These are phyloP conservation scores for Paedocypris micromegethes DNA, from an alignment of 2,797 vertebrate species.

Conservation along the genomic window DNA sequence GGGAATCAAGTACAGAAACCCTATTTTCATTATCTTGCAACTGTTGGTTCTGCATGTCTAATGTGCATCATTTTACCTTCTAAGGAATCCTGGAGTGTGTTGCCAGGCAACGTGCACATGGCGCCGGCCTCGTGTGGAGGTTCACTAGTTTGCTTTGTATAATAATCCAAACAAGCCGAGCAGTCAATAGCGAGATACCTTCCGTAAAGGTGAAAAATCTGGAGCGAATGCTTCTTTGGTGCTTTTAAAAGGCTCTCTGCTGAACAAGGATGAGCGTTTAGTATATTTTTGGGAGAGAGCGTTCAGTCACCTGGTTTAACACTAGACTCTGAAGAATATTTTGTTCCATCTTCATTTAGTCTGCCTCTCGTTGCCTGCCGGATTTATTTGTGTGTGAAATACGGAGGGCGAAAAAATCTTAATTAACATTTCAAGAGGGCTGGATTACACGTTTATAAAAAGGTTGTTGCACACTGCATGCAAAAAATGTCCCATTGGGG, in stretches of 20 bases:
- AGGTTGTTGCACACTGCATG: too few species aligned
- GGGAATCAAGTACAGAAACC: conserved; percentile 55
- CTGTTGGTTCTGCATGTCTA: conserved; percentile 60
- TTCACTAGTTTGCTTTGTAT: conserved; percentile 50
- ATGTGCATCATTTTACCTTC: conserved; percentile 59
- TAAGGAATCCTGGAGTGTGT: conserved; percentile 60
- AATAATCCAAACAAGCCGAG: conserved; percentile 29
- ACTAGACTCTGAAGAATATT: not conserved
- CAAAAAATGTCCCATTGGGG: too few species aligned
- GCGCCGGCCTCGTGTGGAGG: conserved; percentile 50
- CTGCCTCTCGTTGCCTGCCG: not conserved
- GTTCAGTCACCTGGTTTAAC: not conserved
- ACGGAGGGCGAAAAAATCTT: too few species aligned
- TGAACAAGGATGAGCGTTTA: not conserved
- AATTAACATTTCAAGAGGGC: too few species aligned
- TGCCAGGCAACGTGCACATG: conserved; percentile 72
- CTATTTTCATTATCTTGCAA: conserved; percentile 59
- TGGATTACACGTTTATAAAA: too few species aligned
- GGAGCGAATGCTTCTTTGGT: conserved; percentile 10
- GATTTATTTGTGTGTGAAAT: too few species aligned
- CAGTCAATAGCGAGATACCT: conserved; percentile 22
- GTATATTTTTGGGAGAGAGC: conserved; percentile 4
- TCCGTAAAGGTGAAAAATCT: conserved; percentile 23
- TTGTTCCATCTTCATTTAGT: not conserved
- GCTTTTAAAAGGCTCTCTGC: not conserved